phyloP scores from a whole-genome alignment of 2,888 invertebrate species.

The Leptopilina drosophilae region DNA sequence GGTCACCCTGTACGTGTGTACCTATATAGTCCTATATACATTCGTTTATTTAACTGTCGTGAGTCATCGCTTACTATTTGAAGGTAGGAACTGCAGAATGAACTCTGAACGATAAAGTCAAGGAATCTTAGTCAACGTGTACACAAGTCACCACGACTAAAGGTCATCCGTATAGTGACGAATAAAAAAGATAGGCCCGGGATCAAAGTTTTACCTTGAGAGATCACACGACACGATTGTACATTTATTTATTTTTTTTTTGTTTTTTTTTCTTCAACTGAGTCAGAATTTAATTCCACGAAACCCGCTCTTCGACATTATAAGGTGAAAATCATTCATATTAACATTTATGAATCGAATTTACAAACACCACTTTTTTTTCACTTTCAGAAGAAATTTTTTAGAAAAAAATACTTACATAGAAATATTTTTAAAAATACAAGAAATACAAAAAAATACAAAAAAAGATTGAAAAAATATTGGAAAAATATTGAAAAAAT shows the following conservation, averaged over 20 bases:
- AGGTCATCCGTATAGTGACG: constrained; percentile 13
- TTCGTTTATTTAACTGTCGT: constrained; percentile 24
- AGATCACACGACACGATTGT: constrained; percentile 12
- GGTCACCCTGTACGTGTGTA: not conserved
- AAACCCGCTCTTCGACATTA: not conserved
- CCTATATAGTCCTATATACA: constrained; percentile 2
- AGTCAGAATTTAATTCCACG: constrained; percentile 14
- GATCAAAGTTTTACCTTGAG: constrained; percentile 37
- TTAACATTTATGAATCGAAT: constrained; percentile 8
- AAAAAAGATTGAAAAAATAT: no score
- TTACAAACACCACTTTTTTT: not conserved
- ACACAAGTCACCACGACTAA: constrained; percentile 16
- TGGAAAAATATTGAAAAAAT: no score
- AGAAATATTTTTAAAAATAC: no score
- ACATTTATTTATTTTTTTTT: not conserved
- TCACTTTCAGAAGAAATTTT: not conserved
- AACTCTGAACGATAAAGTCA: constrained; percentile 38
- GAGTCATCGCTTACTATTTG: constrained; percentile 34
- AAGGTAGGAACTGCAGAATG: constrained; percentile 37
- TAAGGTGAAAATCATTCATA: constrained; percentile 26
- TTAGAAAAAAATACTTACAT: not conserved
- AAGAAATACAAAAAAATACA: no score
- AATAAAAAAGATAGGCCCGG: constrained; percentile 18
- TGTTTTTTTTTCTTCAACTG: not conserved
- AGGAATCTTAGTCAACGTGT: constrained; percentile 36